phyloP scores from a whole-genome alignment of 2,888 invertebrate genomes.

The Eupithecia subfuscata region DNA sequence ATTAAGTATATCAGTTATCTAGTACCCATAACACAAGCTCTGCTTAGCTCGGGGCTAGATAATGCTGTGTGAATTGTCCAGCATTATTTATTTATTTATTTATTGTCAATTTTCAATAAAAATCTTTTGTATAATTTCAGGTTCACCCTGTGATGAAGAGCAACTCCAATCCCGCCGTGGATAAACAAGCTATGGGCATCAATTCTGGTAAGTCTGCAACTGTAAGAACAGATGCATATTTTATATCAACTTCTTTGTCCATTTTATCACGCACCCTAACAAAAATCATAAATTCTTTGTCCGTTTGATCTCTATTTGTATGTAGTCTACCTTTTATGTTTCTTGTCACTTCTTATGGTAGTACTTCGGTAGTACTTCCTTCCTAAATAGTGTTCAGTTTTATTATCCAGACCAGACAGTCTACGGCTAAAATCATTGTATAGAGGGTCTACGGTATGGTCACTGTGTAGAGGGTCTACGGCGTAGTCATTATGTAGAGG shows the following conservation, averaged over 20 bases:
- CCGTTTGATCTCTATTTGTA: background rate
- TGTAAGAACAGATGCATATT: background rate
- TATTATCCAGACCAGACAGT: background rate
- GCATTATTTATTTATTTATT: no score
- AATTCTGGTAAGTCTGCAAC: slow-evolving; percentile 63
- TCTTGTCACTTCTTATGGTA: background rate
- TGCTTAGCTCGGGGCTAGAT: no score
- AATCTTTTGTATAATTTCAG: slow-evolving; percentile 29
- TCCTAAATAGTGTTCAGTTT: background rate
- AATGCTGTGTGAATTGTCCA: no score
- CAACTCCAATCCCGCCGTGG: slow-evolving; percentile 79
- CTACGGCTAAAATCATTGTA: background rate
- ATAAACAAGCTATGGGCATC: slow-evolving; percentile 81
- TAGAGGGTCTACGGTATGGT: background rate
- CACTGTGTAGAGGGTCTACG: background rate
- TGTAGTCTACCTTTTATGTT: background rate
- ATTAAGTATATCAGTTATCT: no score
- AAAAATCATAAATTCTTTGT: background rate
- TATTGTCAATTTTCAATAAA: background rate
- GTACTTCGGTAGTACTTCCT: background rate
- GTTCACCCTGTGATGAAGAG: slow-evolving; percentile 81
- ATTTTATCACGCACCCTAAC: background rate
- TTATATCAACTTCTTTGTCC: background rate
- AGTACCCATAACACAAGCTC: no score
- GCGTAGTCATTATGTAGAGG: background rate